Percentiles rank a stretch among this genome's conserved stretches.
phyloP scores from a whole-genome alignment of 2,113 vertebrate species.

The Cyanoderma ruficeps region DNA sequence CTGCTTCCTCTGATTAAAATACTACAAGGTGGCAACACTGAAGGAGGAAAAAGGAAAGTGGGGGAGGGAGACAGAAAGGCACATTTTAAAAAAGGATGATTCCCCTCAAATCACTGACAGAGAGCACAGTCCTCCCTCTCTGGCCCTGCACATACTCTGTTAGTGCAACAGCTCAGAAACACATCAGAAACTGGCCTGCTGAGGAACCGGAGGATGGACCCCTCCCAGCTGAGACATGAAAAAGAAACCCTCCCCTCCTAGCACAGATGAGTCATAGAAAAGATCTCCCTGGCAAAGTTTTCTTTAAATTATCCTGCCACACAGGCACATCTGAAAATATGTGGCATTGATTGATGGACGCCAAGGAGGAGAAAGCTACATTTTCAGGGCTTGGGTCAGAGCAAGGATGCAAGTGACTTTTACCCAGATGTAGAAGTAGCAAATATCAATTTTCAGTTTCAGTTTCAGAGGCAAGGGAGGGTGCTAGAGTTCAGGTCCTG shows the following conservation, averaged over 20 bases:
- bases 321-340: neutral
- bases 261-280: neutral
- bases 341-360: neutral
- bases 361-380: neutral
- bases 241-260: constrained; percentile 7
- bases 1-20: constrained; percentile 82
- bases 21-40: constrained; percentile 59
- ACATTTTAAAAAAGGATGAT: neutral
- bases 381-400: neutral
- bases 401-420: neutral
- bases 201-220: neutral
- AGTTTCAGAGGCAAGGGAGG: neutral
- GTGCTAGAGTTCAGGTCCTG: neutral
- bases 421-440: neutral
- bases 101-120: neutral
- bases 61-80: constrained; percentile 38
- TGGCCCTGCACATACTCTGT: accelerated
- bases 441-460: neutral
- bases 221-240: neutral
- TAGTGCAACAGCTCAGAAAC: neutral
- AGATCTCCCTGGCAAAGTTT: neutral
- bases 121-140: neutral
- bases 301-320: neutral
- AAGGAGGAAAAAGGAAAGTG: constrained; percentile 47
- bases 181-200: neutral